A percentile compares a stretch with the other conserved stretches of the same genome.
phyloP scores from a whole-genome alignment of 2,113 vertebrate genomes.

The Candoia aspera region DNA sequence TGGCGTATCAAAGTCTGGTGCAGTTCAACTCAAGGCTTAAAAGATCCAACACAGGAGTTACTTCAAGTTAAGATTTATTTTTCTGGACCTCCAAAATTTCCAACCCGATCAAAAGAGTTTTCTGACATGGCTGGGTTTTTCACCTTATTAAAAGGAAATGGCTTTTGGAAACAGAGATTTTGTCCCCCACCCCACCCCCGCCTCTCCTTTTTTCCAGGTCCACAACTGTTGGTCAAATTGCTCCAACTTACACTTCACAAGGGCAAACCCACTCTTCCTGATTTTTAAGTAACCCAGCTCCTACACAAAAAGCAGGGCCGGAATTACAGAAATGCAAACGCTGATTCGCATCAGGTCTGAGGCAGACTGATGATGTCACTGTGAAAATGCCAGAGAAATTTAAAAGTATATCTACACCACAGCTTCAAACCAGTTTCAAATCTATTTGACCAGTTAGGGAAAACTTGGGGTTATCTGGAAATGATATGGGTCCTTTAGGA shows the following conservation, averaged over 20 bases:
- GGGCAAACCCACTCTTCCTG: not conserved
- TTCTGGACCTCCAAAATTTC: not conserved
- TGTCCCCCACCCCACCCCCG: not conserved
- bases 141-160: not conserved
- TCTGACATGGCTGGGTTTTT: not conserved
- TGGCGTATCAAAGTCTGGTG: not conserved
- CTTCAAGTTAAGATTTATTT: not conserved
- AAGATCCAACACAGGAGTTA: not conserved
- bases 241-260: not conserved
- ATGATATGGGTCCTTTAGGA: not conserved
- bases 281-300: not conserved
- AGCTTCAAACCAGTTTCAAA: not conserved
- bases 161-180: not conserved
- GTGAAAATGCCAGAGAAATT: not conserved
- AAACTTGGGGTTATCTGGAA: not conserved
- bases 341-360: not conserved
- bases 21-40: not conserved
- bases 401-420: not conserved
- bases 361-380: not conserved
- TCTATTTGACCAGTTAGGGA: not conserved
- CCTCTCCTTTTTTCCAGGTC: not conserved
- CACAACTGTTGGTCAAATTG: not conserved
- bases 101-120: not conserved
- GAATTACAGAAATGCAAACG: not conserved
- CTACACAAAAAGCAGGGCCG: not conserved